Evolutionary conservation across 30 jellyfish, hydroid and myxozoan species (phyloP).

Genomic region (Aurelia sp.): DNA sequence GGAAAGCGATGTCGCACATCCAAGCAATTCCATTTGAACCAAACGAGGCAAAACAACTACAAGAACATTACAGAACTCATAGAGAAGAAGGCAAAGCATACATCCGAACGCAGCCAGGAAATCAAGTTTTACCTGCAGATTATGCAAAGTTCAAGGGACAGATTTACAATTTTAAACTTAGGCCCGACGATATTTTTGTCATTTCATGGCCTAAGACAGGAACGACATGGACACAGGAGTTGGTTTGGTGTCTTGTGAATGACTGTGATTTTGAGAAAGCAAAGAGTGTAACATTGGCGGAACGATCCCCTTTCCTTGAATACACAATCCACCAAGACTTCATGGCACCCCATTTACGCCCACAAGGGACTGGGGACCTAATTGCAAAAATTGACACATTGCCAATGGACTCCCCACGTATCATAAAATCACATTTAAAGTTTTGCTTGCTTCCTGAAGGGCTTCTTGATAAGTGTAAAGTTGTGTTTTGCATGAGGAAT

Average conservation of each 20-base stretch:
- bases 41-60: neutral
- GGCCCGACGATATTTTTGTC: conserved; percentile 24
- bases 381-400: neutral
- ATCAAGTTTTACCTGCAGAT: neutral
- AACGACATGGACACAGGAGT: conserved; percentile 47
- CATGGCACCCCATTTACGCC: no score
- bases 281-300: no score
- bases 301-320: no score
- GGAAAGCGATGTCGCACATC: neutral
- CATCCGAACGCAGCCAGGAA: conserved; percentile 7
- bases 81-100: neutral
- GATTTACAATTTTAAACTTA: neutral
- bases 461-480: conserved; percentile 12
- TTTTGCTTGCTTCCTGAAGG: conserved; percentile 26
- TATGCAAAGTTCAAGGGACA: conserved; percentile 8
- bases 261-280: neutral
- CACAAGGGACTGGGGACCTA: neutral
- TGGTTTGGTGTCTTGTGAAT: conserved; percentile 43
- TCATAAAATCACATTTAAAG: conserved; percentile 18
- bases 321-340: no score
- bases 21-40: neutral
- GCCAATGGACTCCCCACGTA: conserved; percentile 13
- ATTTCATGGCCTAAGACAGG: conserved; percentile 31
- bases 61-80: neutral
- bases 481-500: conserved; percentile 23